Conservation (phyloP, 2,113 vertebrate genomes). For the Saccopteryx leptura region DNA sequence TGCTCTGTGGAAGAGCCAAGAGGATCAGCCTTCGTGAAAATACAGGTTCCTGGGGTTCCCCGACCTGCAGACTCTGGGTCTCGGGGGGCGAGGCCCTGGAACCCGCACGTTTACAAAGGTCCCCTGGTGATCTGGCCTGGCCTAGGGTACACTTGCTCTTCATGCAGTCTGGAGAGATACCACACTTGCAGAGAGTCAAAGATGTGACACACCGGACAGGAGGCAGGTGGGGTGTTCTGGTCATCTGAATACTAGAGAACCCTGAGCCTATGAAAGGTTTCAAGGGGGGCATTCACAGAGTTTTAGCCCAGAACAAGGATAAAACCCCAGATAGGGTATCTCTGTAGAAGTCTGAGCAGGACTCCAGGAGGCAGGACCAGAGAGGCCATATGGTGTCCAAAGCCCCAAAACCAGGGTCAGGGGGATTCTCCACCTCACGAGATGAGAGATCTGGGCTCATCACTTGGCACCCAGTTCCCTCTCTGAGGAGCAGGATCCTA, state of each 20-base stretch:
- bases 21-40: background rate
- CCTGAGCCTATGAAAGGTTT: background rate
- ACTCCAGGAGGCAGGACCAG: background rate
- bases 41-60: background rate
- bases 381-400: background rate
- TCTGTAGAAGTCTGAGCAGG: background rate
- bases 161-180: background rate
- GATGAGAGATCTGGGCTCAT: background rate
- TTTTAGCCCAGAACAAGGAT: background rate
- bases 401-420: accelerated
- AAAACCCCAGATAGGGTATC: background rate
- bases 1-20: background rate
- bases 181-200: background rate
- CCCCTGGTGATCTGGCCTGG: background rate
- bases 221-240: background rate
- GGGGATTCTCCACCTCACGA: background rate
- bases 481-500: background rate
- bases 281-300: background rate
- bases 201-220: background rate
- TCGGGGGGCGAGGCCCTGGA: background rate
- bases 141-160: background rate
- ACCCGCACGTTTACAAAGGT: background rate
- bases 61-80: background rate
- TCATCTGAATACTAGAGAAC: background rate
- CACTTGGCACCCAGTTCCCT: background rate